Base-by-base conservation (phyloP, 1,140 invertebrate species). In the Neodiprion virginianus region DNA sequence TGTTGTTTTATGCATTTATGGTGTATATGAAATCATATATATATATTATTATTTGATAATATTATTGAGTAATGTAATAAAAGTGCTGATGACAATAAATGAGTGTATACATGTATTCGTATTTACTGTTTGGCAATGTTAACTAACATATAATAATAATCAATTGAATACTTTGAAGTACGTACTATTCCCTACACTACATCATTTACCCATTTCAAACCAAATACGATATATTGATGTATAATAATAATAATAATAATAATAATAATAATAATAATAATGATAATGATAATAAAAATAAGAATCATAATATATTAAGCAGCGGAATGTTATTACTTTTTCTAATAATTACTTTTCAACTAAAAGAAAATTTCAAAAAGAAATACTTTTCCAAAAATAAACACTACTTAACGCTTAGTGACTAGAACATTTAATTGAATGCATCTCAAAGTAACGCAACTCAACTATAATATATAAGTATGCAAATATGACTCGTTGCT, bases 381-480 rank as follows among this genome's bases (percentile, higher is more conserved):
- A 12, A 61, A 61, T 40, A 40, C 28, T 40, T 40, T 40, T 40
- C 28, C 28, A 40, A 61, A 72, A 81, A 78, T 79, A 79, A 77
- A 40, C 75, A 77, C 69, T 78, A 80, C 79, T 79, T 81, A 83
- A 82, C 79, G 82, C 79, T 83, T 81, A 83, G 79, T 85, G 83
- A 85, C 83, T 85, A 85, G 83, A 85, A 81, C 78, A 82, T 80
- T 81, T 77, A 79, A 80, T 77, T 77, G 76, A 73, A 75, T 82
- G 79, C 79, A 76, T 78, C 72, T 10, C 12, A 14, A 7, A 65
- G 12, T 14, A 65, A 65, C 17, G 61, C 61, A 65, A 17, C 61
- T 65, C 61, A 17, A 65, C 12, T 21, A 65, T 65, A 14, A 65
- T 14, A 14, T 65, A 14, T 21, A 14, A 14, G 12, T 65, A 14